phyloP scores from a whole-genome alignment of 2,888 invertebrate genomes.

The Rotaria socialis region DNA sequence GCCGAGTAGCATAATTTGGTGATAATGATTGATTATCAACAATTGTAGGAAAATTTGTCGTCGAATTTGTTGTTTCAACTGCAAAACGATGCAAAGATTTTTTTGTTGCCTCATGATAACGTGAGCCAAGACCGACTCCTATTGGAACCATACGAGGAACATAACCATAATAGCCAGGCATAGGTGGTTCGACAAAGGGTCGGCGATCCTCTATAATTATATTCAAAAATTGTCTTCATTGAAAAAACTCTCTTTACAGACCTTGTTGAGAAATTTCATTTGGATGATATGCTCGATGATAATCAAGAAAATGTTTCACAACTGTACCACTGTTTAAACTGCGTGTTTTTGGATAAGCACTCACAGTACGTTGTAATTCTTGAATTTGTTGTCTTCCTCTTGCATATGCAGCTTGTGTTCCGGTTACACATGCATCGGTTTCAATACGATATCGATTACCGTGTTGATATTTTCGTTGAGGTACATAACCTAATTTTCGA shows the following conservation, averaged over 20 bases:
- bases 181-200: constrained; percentile 55
- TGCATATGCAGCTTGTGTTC: not conserved
- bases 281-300: constrained; percentile 31
- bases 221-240: not conserved
- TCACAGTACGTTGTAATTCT: not conserved
- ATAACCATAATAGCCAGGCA: constrained; percentile 56
- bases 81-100: constrained; percentile 54
- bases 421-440: constrained; percentile 54
- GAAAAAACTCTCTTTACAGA: not conserved
- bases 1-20: not conserved
- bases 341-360: not conserved
- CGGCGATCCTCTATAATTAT: constrained; percentile 52
- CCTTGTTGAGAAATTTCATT: not conserved
- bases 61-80: constrained; percentile 45
- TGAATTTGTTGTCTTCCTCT: not conserved
- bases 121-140: constrained; percentile 55
- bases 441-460: constrained; percentile 58
- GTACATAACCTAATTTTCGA: constrained; percentile 55
- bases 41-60: constrained; percentile 34
- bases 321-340: not conserved
- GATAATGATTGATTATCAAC: not conserved
- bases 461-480: constrained; percentile 57
- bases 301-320: constrained; percentile 27
- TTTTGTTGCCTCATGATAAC: constrained; percentile 54
- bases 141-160: constrained; percentile 57